Evolutionary conservation across 2,888 invertebrate genomes (phyloP), one percentile per base, ranked within the genome.

Genomic region (Tachina fera): DNA sequence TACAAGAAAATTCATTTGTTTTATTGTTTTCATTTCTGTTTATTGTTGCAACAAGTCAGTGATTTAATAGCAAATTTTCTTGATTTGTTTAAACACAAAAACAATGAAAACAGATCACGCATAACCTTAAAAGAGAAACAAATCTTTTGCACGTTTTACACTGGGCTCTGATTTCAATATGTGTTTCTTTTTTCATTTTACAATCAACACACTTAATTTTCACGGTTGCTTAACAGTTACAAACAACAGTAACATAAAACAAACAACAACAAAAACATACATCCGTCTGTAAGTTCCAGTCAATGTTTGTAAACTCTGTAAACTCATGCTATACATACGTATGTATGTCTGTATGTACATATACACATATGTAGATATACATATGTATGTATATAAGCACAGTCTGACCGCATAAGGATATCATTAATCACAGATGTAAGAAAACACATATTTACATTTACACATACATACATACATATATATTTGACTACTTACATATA

Each of bases 11-110:
- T 16, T 79, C 39, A 47, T 45, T 43, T 60, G 14, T 68, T 75
- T 68, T 67, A 22, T 58, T 56, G 3, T 22, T 16, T 75, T 72
- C 67, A 58, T 51, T 75, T 45, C 11, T 11, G 16, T 75, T 71
- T 61, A 13, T 75, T 68, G 13, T 53, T 60, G 75, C 53, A 61
- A 77, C 77, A 65, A 83, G 41, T 83, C 83, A 80, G 72, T 86
- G 86, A 86, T 86, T 86, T 86, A 86, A 86, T 86, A 83, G 86
- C 86, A 83, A 86, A 86, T 86, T 86, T 86, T 86, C 79, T 86
- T 86, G 86, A 86, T 86, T 86, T 86, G 86, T 86, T 86, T 79
- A 76, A 58, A 65, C 75, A 86, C 77, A 86, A 83, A 86, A 76
- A 79, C 83, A 86, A 79, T 76, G 56, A 76, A 83, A 86, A 86